phyloP scores from a whole-genome alignment of 2,888 invertebrate species.

The Brenthis ino region DNA sequence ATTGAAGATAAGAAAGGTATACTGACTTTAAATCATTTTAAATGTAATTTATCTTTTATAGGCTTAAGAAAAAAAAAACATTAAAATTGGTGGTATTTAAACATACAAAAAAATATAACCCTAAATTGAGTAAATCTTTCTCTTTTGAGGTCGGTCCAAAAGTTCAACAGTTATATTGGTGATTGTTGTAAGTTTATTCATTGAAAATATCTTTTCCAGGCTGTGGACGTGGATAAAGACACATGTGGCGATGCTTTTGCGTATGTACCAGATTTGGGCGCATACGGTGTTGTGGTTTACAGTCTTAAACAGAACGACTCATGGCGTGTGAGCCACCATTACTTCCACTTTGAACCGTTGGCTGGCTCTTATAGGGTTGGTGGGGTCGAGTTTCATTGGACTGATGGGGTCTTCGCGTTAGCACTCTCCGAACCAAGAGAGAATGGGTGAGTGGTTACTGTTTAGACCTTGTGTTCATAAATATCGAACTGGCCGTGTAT shows the following conservation, averaged over 20 bases:
- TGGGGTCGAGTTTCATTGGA: constrained; percentile 93
- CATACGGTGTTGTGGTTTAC: constrained; percentile 89
- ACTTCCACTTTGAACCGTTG: constrained; percentile 92
- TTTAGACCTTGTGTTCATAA: constrained; percentile 39
- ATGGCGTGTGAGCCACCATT: constrained; percentile 91
- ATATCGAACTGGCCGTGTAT: constrained; percentile 38
- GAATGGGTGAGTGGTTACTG: constrained; percentile 71
- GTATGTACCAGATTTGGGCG: constrained; percentile 89
- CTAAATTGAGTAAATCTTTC: too few relatives aligned
- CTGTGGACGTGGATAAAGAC: constrained; percentile 86
- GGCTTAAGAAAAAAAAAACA: too few relatives aligned
- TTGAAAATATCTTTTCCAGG: constrained; percentile 64
- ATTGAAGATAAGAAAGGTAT: too few relatives aligned
- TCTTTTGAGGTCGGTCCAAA: too few relatives aligned
- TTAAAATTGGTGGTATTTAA: too few relatives aligned
- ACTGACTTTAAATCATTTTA: too few relatives aligned
- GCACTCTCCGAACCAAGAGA: constrained; percentile 84
- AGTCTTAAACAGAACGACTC: constrained; percentile 88
- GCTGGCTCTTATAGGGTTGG: constrained; percentile 89
- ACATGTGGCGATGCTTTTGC: constrained; percentile 89
- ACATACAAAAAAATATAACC: too few relatives aligned
- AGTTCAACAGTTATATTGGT: too few relatives aligned
- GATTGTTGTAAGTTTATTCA: too few relatives aligned
- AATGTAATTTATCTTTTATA: too few relatives aligned
- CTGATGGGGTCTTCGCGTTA: constrained; percentile 90